Percentiles rank a stretch among this genome's conserved stretches.
Conservation (phyloP, 2,888 invertebrate species). For the Sminthurides aquaticus region DNA sequence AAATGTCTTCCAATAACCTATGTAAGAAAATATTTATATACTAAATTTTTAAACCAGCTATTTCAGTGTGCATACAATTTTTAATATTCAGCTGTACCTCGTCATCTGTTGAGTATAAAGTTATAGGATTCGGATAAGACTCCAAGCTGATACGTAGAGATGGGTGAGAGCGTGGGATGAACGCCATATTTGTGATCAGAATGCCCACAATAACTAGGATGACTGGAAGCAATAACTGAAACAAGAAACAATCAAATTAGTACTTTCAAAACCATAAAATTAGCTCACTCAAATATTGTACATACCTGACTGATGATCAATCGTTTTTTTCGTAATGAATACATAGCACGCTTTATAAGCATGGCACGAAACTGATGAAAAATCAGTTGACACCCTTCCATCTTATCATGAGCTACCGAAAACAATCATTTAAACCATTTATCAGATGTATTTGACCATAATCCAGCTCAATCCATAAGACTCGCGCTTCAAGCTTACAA, state of each 20-base stretch:
- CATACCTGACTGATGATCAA: conserved; percentile 38
- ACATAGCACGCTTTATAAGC: conserved; percentile 35
- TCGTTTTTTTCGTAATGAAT: conserved; percentile 34
- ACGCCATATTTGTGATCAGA: conserved; percentile 26
- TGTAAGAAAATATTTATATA: no score
- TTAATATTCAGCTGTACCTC: no score
- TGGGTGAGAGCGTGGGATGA: conserved; percentile 25
- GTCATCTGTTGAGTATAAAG: conserved; percentile 28
- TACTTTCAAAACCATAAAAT: no score
- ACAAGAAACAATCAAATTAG: no score
- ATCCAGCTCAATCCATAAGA: no score
- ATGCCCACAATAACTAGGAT: conserved; percentile 36
- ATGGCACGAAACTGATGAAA: conserved; percentile 38
- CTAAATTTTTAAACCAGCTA: no score
- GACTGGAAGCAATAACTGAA: conserved; percentile 36
- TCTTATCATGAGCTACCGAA: no score
- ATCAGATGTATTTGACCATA: no score
- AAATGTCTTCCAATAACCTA: conserved; percentile 24
- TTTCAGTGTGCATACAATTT: no score
- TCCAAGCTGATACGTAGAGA: conserved; percentile 29
- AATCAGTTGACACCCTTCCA: conserved; percentile 25
- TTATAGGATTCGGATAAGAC: conserved; percentile 31
- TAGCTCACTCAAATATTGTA: no score
- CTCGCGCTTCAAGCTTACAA: no score
- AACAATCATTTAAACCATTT: no score